Conservation (phyloP, 2,888 invertebrate species). For the Mythimna pallens region DNA sequence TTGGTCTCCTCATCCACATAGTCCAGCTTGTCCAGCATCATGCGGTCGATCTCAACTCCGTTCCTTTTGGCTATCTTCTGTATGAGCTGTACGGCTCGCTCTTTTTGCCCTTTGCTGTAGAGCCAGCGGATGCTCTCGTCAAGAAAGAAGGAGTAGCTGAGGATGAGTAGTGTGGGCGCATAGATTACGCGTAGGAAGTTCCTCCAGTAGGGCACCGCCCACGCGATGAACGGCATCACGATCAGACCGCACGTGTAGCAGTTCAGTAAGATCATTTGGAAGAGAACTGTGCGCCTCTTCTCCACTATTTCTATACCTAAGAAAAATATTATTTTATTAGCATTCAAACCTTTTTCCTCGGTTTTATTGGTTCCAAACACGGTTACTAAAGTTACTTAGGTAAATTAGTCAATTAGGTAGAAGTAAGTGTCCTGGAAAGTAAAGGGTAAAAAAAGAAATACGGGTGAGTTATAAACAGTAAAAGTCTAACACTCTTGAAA, state of each 20-base stretch:
- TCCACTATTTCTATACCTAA: slow-evolving; percentile 87
- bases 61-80: slow-evolving; percentile 84
- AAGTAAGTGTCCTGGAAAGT: too few species aligned
- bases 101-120: slow-evolving; percentile 83
- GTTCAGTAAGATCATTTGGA: slow-evolving; percentile 86
- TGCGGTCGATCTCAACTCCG: slow-evolving; percentile 75
- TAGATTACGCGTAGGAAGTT: slow-evolving; percentile 85
- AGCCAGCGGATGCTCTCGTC: slow-evolving; percentile 88
- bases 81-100: slow-evolving; percentile 78
- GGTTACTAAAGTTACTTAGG: too few species aligned
- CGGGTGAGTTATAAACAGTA: too few species aligned
- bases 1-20: slow-evolving; percentile 78
- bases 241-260: slow-evolving; percentile 85
- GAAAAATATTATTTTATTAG: slow-evolving; percentile 5
- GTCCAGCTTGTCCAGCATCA: slow-evolving; percentile 76
- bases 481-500: too few species aligned
- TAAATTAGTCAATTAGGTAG: too few species aligned
- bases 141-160: slow-evolving; percentile 82
- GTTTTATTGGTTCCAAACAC: too few species aligned
- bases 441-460: too few species aligned
- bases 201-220: slow-evolving; percentile 86
- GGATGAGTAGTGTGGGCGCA: slow-evolving; percentile 83
- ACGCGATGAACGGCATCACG: slow-evolving; percentile 84
- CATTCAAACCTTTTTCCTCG: not conserved
- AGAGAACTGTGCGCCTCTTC: slow-evolving; percentile 82